A percentile compares a stretch with the other conserved stretches of the same genome.
phyloP scores from a whole-genome alignment of 2,113 vertebrate species.

The Saccopteryx leptura region DNA sequence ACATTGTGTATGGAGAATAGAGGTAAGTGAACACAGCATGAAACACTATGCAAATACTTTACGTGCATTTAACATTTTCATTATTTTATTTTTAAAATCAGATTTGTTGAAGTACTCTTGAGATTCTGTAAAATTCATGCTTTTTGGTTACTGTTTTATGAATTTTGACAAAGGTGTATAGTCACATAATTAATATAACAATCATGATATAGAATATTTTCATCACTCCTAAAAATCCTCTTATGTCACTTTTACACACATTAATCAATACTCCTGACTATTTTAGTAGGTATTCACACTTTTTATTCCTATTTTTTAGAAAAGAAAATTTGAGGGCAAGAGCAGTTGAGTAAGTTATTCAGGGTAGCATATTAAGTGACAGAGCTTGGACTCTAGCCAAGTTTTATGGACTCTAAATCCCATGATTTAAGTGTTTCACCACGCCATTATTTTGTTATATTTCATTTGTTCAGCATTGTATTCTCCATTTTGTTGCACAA shows the following conservation, averaged over 20 bases:
- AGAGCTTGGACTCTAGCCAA: neutral
- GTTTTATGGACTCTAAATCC: neutral
- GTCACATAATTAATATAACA: neutral
- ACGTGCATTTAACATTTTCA: neutral
- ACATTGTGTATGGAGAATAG: neutral
- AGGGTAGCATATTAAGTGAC: neutral
- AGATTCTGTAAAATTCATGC: neutral
- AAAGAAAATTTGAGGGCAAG: neutral
- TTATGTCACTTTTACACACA: neutral
- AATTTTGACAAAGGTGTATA: too few relatives aligned
- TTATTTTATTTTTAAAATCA: conserved; percentile 36
- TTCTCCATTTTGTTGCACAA: neutral
- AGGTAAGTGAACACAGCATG: neutral
- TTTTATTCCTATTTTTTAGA: neutral
- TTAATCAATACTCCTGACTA: neutral
- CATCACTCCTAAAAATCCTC: neutral
- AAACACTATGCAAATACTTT: neutral
- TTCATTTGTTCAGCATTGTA: neutral
- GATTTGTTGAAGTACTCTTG: neutral
- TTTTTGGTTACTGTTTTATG: neutral
- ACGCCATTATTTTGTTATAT: neutral
- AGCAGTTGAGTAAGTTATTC: neutral
- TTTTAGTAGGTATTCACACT: neutral
- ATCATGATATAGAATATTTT: neutral
- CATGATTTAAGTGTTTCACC: neutral